Percentiles rank a stretch among this genome's conserved stretches.
phyloP scores from a whole-genome alignment of 2,888 invertebrate species.

The Myopa tessellatipennis region DNA sequence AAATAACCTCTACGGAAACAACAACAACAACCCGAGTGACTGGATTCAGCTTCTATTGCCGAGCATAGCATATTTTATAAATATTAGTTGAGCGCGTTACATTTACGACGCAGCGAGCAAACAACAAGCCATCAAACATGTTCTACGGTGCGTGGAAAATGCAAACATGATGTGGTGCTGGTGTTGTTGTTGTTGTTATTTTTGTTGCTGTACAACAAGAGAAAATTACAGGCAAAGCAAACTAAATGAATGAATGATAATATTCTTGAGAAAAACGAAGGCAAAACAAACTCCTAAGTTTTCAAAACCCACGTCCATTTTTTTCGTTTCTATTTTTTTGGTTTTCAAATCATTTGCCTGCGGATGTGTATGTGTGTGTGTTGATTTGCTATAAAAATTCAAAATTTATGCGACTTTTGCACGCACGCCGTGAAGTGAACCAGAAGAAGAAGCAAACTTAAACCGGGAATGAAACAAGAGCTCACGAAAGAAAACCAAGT shows the following conservation, averaged over 20 bases:
- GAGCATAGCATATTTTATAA: too few species aligned
- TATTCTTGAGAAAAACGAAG: conserved; percentile 25
- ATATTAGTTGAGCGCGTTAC: too few species aligned
- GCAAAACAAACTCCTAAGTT: not conserved
- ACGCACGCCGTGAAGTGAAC: conserved; percentile 11
- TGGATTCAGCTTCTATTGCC: too few species aligned
- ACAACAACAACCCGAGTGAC: not conserved
- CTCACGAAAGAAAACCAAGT: not conserved
- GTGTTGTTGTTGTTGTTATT: too few species aligned
- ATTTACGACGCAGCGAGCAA: not conserved
- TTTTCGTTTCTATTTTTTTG: not conserved
- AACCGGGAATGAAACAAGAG: not conserved
- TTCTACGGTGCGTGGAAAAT: conserved; percentile 28
- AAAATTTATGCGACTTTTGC: conserved; percentile 28
- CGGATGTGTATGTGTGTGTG: not conserved
- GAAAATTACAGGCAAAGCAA: too few species aligned
- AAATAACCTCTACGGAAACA: not conserved
- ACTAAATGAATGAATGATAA: not conserved
- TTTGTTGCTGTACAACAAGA: not conserved
- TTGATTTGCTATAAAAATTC: not conserved
- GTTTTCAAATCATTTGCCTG: not conserved
- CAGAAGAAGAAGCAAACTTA: not conserved
- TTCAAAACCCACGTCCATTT: conserved; percentile 18
- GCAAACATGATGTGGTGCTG: not conserved
- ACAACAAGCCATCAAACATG: conserved; percentile 35